phyloP scores from a whole-genome alignment of 2,888 invertebrate genomes.

The Clunio marinus region DNA sequence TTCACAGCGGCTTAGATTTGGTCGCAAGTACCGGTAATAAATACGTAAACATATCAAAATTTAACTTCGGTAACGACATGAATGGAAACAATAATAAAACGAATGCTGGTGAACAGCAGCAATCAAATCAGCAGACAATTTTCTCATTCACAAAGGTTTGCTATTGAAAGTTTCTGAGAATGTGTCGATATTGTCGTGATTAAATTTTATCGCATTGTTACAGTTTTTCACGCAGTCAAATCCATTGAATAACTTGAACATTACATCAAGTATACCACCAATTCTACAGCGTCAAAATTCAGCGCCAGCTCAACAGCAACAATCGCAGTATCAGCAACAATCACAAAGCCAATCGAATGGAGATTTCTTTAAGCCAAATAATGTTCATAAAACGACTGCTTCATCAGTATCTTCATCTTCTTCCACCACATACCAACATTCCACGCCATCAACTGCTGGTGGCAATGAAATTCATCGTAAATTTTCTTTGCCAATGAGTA shows the following conservation, averaged over 20 bases:
- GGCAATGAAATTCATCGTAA: conserved; percentile 26
- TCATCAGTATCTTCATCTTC: not conserved
- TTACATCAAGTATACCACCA: conserved; percentile 24
- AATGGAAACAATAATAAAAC: conserved; percentile 32
- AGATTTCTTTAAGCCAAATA: conserved; percentile 30
- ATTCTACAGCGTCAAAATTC: conserved; percentile 29
- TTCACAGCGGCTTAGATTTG: conserved; percentile 79
- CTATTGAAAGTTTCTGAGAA: not conserved
- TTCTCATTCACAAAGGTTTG: conserved; percentile 38
- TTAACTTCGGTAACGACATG: conserved; percentile 32
- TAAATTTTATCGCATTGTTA: no score
- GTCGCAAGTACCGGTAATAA: conserved; percentile 58
- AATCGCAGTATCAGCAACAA: not conserved
- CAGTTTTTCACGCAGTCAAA: conserved; percentile 37
- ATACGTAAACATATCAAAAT: conserved; percentile 37
- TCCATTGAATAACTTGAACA: conserved; percentile 38
- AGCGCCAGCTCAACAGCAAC: conserved; percentile 18
- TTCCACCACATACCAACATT: not conserved
- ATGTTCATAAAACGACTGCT: conserved; percentile 7
- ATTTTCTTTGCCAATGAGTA: conserved; percentile 29
- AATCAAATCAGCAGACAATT: conserved; percentile 28
- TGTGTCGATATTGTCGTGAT: not conserved
- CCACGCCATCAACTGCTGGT: not conserved
- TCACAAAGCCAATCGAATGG: conserved; percentile 16
- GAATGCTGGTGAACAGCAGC: not conserved